phyloP scores from a whole-genome alignment of 2,113 vertebrate species.

The Furnarius figulus region DNA sequence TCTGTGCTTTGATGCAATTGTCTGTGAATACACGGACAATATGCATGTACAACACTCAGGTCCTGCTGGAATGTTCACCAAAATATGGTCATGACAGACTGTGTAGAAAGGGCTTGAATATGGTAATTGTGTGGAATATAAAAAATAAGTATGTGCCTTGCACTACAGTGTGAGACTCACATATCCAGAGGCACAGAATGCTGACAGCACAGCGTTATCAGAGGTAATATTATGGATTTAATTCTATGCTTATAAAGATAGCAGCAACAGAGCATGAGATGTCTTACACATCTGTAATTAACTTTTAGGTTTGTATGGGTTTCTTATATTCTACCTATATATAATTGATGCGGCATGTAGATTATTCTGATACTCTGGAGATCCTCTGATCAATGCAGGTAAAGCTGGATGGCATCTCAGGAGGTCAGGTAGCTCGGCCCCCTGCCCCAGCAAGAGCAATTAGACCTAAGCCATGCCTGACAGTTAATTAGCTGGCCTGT shows the following conservation, averaged over 20 bases:
- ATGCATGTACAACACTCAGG: rapidly evolving
- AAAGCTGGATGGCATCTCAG: neutral
- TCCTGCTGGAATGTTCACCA: neutral
- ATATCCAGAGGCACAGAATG: too few relatives aligned
- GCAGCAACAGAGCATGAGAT: neutral
- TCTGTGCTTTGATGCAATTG: neutral
- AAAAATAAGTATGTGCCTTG: neutral
- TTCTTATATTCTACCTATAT: neutral
- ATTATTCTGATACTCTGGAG: neutral
- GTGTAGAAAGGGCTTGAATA: neutral
- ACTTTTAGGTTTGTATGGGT: neutral
- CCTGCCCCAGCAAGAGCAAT: neutral
- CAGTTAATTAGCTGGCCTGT: conserved; percentile 3
- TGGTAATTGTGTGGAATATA: neutral
- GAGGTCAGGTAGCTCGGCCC: neutral
- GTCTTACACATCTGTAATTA: neutral
- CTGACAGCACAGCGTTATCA: neutral
- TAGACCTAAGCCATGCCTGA: neutral
- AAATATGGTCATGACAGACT: rapidly evolving
- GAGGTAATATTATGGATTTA: neutral
- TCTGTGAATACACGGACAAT: neutral
- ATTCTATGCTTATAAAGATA: neutral
- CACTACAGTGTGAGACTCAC: neutral
- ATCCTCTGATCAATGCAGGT: neutral
- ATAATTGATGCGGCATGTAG: neutral